A percentile compares a stretch with the other conserved stretches of the same genome.
Conservation (phyloP, 2,888 invertebrate genomes). For the Epinotia brunnichana region DNA sequence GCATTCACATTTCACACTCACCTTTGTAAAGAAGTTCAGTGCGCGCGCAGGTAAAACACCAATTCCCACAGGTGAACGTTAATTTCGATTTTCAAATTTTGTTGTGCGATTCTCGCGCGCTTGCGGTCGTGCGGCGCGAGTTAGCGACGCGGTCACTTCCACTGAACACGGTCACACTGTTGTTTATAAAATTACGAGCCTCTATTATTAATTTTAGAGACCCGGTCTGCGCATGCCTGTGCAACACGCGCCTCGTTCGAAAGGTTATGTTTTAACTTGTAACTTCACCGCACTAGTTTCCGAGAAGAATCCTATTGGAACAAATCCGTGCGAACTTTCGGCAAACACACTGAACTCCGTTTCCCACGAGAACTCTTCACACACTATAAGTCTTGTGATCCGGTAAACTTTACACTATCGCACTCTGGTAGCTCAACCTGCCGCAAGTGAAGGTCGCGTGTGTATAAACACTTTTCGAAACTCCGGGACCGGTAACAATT, state of each 20-base stretch:
- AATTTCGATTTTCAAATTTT: slow-evolving; percentile 64
- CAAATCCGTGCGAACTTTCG: slow-evolving; percentile 63
- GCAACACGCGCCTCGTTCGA: slow-evolving; percentile 77
- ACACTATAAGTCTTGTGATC: slow-evolving; percentile 55
- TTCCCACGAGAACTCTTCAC: slow-evolving; percentile 64
- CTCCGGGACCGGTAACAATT: slow-evolving; percentile 81
- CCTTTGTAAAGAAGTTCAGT: slow-evolving; percentile 76
- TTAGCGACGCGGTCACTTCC: slow-evolving; percentile 65
- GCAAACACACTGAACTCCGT: slow-evolving; percentile 54
- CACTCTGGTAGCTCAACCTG: slow-evolving; percentile 75
- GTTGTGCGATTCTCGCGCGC: slow-evolving; percentile 50
- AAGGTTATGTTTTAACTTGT: slow-evolving; percentile 79
- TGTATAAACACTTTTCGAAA: slow-evolving; percentile 79
- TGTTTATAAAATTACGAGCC: slow-evolving; percentile 79
- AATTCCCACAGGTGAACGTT: slow-evolving; percentile 82
- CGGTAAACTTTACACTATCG: slow-evolving; percentile 63
- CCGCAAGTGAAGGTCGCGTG: slow-evolving; percentile 74
- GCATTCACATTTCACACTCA: slow-evolving; percentile 56
- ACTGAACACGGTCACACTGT: slow-evolving; percentile 67
- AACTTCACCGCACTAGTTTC: slow-evolving; percentile 64
- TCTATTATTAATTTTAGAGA: slow-evolving; percentile 76
- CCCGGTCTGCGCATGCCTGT: slow-evolving; percentile 78
- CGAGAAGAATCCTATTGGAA: slow-evolving; percentile 70
- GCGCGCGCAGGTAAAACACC: slow-evolving; percentile 81
- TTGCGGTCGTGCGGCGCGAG: slow-evolving; percentile 63